A percentile compares a stretch with the other conserved stretches of the same genome.
These are phyloP conservation scores for Diachrysia chrysitis DNA, from an alignment of 2,888 invertebrate species.

Conservation along the genomic window DNA sequence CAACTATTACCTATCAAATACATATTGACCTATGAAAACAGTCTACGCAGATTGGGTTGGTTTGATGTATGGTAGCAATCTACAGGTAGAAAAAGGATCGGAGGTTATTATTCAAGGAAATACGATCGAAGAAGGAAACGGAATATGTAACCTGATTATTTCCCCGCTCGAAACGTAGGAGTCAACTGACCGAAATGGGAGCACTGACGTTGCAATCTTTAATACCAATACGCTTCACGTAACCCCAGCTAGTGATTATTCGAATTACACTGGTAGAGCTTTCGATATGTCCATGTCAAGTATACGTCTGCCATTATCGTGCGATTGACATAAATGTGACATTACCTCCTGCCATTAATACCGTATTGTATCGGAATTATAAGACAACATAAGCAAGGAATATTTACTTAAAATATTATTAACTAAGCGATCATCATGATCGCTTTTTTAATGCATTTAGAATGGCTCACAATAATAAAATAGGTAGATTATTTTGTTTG, in stretches of 20 bases:
- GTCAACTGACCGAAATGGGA: constrained; percentile 35
- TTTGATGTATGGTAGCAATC: background rate
- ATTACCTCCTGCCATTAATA: constrained; percentile 1
- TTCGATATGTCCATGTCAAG: constrained; percentile 1
- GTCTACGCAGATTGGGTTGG: background rate
- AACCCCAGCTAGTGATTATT: constrained; percentile 5
- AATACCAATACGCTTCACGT: constrained; percentile 31
- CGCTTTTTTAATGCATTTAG: too few species aligned
- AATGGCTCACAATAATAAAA: too few species aligned
- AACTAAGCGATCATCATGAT: too few species aligned
- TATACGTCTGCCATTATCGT: background rate
- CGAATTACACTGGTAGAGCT: constrained; percentile 4
- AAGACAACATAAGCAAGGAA: background rate
- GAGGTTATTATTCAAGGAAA: constrained; percentile 10
- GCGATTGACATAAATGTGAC: constrained; percentile 4
- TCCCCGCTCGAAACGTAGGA: constrained; percentile 13
- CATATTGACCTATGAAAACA: constrained; percentile 1
- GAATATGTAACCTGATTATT: constrained; percentile 18
- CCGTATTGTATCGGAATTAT: background rate
- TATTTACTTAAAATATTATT: background rate
- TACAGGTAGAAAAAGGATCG: constrained; percentile 13
- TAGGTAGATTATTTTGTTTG: too few species aligned
- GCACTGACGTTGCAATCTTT: constrained; percentile 40
- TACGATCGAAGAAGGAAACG: constrained; percentile 12
- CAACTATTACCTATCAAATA: too few species aligned